Percentiles rank a stretch among this genome's conserved stretches.
Conservation (phyloP, 2,888 invertebrate genomes). For the Oxytorus armatus region DNA sequence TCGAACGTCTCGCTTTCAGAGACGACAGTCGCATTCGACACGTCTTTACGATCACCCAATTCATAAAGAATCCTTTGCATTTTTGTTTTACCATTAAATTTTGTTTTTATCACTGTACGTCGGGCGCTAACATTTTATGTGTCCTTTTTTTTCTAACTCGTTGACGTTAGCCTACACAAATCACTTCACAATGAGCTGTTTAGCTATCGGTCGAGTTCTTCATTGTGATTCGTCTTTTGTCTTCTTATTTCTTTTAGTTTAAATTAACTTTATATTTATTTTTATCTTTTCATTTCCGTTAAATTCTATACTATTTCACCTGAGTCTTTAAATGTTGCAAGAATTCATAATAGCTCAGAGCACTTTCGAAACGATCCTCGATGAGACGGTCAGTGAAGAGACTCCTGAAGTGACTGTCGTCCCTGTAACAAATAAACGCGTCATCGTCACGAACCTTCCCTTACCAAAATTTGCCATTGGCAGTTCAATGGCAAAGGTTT, state of each 20-base stretch:
- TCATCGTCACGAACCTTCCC: no score
- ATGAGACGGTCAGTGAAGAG: slow-evolving; percentile 95
- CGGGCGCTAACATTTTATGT: slow-evolving; percentile 34
- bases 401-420: slow-evolving; percentile 94
- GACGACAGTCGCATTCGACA: slow-evolving; percentile 9
- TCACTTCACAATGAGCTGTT: slow-evolving; percentile 56
- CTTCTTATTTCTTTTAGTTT: background rate
- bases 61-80: slow-evolving; percentile 11
- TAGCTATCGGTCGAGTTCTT: slow-evolving; percentile 41
- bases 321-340: slow-evolving; percentile 96
- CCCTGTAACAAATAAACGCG: slow-evolving; percentile 87
- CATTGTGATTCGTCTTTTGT: slow-evolving; percentile 18
- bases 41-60: slow-evolving; percentile 5
- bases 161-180: slow-evolving; percentile 54
- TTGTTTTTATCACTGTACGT: slow-evolving; percentile 55
- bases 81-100: slow-evolving; percentile 8
- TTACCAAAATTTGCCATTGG: no score
- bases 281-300: slow-evolving; percentile 28
- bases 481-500: no score
- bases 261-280: slow-evolving; percentile 38
- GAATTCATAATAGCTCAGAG: slow-evolving; percentile 99
- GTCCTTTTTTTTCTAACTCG: slow-evolving; percentile 38
- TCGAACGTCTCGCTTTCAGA: no score
- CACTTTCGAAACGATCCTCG: slow-evolving; percentile 97
- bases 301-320: slow-evolving; percentile 89